Base-by-base conservation (phyloP, 2,888 invertebrate species). In the Terebella lapidaria region DNA sequence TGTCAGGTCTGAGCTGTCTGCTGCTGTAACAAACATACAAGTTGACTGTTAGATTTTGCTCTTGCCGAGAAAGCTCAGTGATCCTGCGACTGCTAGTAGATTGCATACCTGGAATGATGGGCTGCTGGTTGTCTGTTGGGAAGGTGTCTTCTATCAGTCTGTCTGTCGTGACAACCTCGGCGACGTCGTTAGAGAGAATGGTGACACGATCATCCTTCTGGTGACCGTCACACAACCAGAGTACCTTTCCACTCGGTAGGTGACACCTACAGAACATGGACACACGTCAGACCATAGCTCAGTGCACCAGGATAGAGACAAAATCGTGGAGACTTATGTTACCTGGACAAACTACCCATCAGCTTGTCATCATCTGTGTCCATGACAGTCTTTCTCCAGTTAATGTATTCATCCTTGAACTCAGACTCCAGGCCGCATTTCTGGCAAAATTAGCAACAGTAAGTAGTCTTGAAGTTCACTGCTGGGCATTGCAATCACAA, bases 241-340 rank as follows among this genome's bases (percentile, higher is more conserved):
- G 67, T 29, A 72, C 67, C 67, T 75, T 75, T 2, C 75, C 75
- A 64, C 72, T 74, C 10, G 75, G 74, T 22, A 76, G 60, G 55
- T 70, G 69, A 54, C 74, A 75, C 51, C 74, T 74, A n/a, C n/a
- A n/a, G n/a, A n/a, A n/a, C n/a, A 55, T 1, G 20, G 25, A 56
- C 42, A 24, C n/a, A 56, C n/a, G n/a, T n/a, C 22, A 3, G 18
- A 28, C 25, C 53, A 53, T 10, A 15, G 28, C 27, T 27, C 18
- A 27, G 15, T 27, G 20, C 25, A 54, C 5, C 22, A 1, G 18
- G 20, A 54, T 18, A 28, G 18, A 27, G 20, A 35, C 18, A 20
- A 3, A 49, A 25, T 49, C 3, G 15, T 49, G 20, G 18, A 49
- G 15, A 49, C 25, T n/a, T 2, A 2, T 49, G 15, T 1, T 35